Conservation (phyloP, 2,888 invertebrate genomes). For the Actias luna region DNA sequence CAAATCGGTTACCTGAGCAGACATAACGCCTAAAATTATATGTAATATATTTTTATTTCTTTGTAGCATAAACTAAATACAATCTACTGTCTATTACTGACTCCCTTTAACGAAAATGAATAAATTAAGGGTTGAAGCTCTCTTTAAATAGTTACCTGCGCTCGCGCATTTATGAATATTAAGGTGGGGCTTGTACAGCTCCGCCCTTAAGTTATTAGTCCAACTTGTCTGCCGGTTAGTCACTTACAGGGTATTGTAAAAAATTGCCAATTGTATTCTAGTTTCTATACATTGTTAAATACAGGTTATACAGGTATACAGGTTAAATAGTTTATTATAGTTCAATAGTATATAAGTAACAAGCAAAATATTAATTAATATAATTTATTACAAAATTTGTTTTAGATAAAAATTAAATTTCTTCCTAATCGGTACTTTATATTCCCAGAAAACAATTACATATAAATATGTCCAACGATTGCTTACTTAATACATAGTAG, state of each 20-base stretch:
- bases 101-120: neutral
- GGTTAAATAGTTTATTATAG: no score
- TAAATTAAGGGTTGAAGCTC: neutral
- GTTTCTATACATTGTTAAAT: no score
- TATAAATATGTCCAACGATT: no score
- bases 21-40: neutral
- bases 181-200: constrained; percentile 6
- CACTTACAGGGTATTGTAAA: no score
- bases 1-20: neutral
- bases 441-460: no score
- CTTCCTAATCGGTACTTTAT: no score
- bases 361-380: no score
- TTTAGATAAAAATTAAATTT: no score
- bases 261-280: neutral
- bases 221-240: neutral
- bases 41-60: neutral
- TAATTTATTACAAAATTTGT: no score
- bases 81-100: neutral
- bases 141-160: constrained; percentile 25
- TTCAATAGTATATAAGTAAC: no score
- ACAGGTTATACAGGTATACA: no score
- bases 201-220: neutral
- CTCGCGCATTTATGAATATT: neutral
- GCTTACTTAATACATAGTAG: no score
- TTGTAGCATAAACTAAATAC: neutral